Percentiles rank a stretch among this genome's conserved stretches.
phyloP scores from a whole-genome alignment of 2,888 invertebrate genomes.

The Tuberolachnus salignus region DNA sequence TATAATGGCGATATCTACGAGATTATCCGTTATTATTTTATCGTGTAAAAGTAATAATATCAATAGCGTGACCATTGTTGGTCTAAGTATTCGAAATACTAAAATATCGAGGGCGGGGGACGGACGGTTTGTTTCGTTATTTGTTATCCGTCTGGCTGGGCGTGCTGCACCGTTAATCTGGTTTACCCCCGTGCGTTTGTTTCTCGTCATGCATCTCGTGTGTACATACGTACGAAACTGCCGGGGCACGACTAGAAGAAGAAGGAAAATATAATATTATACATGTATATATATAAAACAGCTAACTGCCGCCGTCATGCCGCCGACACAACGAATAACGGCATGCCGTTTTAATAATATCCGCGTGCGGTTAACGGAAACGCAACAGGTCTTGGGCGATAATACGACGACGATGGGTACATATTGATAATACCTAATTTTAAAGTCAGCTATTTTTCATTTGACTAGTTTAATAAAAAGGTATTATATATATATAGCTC shows the following conservation, averaged over 20 bases:
- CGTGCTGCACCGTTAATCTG: constrained; percentile 52
- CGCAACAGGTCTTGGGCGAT: constrained; percentile 20
- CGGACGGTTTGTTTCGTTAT: constrained; percentile 4
- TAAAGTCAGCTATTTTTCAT: constrained; percentile 26
- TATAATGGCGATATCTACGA: no score
- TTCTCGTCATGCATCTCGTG: constrained; percentile 43
- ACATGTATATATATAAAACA: no score
- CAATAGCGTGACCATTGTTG: no score
- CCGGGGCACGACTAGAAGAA: constrained; percentile 33
- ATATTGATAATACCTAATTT: neutral
- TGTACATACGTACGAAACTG: constrained; percentile 26
- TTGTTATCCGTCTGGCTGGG: neutral
- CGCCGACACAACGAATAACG: constrained; percentile 46
- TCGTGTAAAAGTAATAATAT: no score
- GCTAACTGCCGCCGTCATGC: constrained; percentile 37
- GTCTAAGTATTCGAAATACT: no score
- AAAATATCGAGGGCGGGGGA: constrained; percentile 1
- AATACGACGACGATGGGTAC: no score
- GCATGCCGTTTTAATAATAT: constrained; percentile 47
- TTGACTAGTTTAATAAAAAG: neutral
- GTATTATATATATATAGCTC: neutral
- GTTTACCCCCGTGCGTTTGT: constrained; percentile 10
- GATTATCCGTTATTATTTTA: no score
- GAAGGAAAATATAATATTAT: neutral
- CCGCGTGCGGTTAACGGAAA: constrained; percentile 50